These are phyloP conservation scores for Urophycis tenuis DNA, from an alignment of 2,797 vertebrate species.

Conservation along the genomic window DNA sequence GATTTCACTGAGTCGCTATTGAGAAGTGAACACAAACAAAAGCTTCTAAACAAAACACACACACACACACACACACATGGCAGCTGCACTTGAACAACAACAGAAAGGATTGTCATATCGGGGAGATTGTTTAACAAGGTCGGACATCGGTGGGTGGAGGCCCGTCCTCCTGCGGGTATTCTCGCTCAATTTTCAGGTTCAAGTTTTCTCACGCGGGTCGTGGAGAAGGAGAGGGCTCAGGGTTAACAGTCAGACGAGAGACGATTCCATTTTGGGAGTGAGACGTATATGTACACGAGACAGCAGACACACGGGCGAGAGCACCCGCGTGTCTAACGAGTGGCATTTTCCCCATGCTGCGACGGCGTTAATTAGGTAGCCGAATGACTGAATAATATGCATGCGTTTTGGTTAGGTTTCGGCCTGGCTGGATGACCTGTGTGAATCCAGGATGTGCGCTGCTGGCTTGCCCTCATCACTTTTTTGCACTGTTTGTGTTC, in stretches of 20 bases:
- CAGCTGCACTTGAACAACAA: neutral
- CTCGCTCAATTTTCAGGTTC: neutral
- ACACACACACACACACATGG: neutral
- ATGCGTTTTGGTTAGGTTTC: neutral
- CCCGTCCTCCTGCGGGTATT: neutral
- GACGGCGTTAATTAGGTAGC: neutral
- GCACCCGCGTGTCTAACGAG: neutral
- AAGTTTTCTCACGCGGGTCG: neutral
- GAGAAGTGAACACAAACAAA: neutral
- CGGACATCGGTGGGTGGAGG: neutral
- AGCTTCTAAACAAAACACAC: neutral
- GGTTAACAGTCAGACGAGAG: neutral
- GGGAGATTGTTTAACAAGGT: conserved; percentile 10
- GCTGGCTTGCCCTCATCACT: neutral
- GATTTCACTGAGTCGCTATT: neutral
- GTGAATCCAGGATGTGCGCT: neutral
- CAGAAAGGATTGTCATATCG: conserved; percentile 9
- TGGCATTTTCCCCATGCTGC: neutral
- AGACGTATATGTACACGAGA: neutral
- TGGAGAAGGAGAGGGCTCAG: neutral
- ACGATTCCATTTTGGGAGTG: neutral
- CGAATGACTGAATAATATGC: neutral
- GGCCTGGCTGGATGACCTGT: neutral
- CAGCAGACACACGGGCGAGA: neutral
- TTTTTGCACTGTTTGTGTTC: neutral